Evolutionary conservation across 1,140 invertebrate genomes (phyloP).

Genomic region (Drosophila albomicans): DNA sequence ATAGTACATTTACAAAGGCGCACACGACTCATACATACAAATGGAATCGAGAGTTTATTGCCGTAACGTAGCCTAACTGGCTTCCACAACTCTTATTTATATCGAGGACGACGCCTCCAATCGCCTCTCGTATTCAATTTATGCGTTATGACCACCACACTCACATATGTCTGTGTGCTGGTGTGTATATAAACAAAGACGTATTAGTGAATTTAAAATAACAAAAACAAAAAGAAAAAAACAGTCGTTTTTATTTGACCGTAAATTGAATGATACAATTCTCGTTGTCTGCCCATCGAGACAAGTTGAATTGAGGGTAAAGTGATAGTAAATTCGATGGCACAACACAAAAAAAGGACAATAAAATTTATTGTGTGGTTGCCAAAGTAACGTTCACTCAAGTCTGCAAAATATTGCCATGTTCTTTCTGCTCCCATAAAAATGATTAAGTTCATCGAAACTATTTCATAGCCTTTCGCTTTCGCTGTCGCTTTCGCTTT

Average conservation of each 20-base stretch:
- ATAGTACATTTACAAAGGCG: slow-evolving; percentile 68
- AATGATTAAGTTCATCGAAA: slow-evolving; percentile 78
- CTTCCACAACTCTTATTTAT: slow-evolving; percentile 9
- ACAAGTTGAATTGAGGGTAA: slow-evolving; percentile 57
- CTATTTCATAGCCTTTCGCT: slow-evolving; percentile 74
- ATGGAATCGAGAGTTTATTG: slow-evolving; percentile 72
- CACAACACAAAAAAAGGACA: slow-evolving; percentile 46
- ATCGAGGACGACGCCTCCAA: slow-evolving; percentile 7
- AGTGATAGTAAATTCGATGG: slow-evolving; percentile 73
- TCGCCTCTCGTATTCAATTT: slow-evolving; percentile 53
- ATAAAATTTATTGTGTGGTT: slow-evolving; percentile 77
- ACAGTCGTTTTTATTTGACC: slow-evolving; percentile 44
- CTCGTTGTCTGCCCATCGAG: slow-evolving; percentile 48
- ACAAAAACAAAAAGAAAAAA: slow-evolving; percentile 32
- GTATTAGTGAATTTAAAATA: slow-evolving; percentile 73
- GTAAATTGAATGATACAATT: slow-evolving; percentile 76
- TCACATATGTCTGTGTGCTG: slow-evolving; percentile 21
- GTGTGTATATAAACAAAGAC: slow-evolving; percentile 62
- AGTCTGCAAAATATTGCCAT: slow-evolving; percentile 30
- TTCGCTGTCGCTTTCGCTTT: slow-evolving; percentile 27
- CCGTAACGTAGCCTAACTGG: slow-evolving; percentile 9
- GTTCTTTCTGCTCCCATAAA: slow-evolving; percentile 48
- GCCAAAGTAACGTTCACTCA: slow-evolving; percentile 38
- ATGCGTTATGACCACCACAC: slow-evolving; percentile 54
- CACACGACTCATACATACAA: slow-evolving; percentile 69